Percentiles rank a stretch among this genome's conserved stretches.
phyloP scores from a whole-genome alignment of 1,140 invertebrate genomes.

The silkworm (Bombyx mori) region DNA sequence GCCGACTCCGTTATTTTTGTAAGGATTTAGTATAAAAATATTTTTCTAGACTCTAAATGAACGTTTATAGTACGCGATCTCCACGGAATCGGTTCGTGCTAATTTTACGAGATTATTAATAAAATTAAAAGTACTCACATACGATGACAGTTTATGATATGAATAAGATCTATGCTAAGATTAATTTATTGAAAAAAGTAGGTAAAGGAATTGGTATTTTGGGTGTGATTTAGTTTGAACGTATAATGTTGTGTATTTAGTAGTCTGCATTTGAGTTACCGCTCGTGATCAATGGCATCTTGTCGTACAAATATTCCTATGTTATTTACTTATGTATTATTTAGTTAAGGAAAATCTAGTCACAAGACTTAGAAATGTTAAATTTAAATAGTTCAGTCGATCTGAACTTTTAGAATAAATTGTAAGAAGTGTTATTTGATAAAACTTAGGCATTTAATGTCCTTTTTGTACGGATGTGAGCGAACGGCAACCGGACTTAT shows the following conservation, averaged over 20 bases:
- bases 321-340: conserved; percentile 69
- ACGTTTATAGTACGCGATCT: conserved; percentile 56
- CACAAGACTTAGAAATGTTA: conserved; percentile 68
- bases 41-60: conserved; percentile 61
- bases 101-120: conserved; percentile 41
- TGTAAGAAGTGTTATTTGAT: conserved; percentile 5
- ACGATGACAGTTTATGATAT: conserved; percentile 54
- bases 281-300: conserved; percentile 70
- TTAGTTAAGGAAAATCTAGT: conserved; percentile 68
- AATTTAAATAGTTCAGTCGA: conserved; percentile 57
- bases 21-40: conserved; percentile 61
- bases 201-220: conserved; percentile 35
- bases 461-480: conserved; percentile 35
- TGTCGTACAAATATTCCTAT: conserved; percentile 72
- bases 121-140: conserved; percentile 29
- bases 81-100: conserved; percentile 59
- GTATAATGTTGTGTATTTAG: conserved; percentile 53
- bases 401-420: conserved; percentile 34
- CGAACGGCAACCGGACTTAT: conserved; percentile 4
- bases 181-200: conserved; percentile 63
- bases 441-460: conserved; percentile 39
- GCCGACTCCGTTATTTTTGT: conserved; percentile 66
- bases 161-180: conserved; percentile 48
- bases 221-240: conserved; percentile 61
- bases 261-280: conserved; percentile 70